Base-by-base conservation (phyloP, 2,888 invertebrate genomes). In the Steromphala cineraria region DNA sequence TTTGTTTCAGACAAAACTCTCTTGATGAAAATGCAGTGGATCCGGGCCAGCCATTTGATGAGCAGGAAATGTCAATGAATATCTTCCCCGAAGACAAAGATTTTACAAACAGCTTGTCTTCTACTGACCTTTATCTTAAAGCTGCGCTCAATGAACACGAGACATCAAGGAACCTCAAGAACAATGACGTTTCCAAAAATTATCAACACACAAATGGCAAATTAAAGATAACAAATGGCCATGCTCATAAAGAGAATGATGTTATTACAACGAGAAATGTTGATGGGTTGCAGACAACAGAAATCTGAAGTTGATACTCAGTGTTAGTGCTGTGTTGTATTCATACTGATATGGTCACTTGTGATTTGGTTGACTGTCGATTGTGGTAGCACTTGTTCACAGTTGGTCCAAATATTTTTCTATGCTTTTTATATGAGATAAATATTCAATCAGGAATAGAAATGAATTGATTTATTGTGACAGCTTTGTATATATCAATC, bases 1-100 rank as follows among this genome's bases (percentile, higher is more conserved):
- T 24, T 19, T 77, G 19, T 87, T 86, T 79, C 86, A 89, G 89
- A 76, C 88, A 88, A 83, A 86, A 89, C 75, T 89, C 89, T 52
- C 81, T 91, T 80, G 90, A 90, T 81, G 85, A 90, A 76, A 89
- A 90, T 80, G 87, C 84, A 21, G 86, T 90, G 13, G 87, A 87
- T 15, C 77, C 84, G 19, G 81, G 85, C 55, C 81, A 83, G 55
- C 79, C 82, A 19, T 88, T 82, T 56, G 87, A 89, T 80, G 89
- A 88, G 82, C 90, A 91, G 62, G 89, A 90, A 79, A 84, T 88
- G 55, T 87, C 87, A 15, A 86, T 90, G 86, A 87, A 89, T 62
- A 79, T 87, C 3, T 87, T 87, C 80, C 80, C 80, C 21, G 83
- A 83, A 31, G 86, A 86, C 78, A 75, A 75, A 21, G 82, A 83